Percentiles rank a stretch among this genome's conserved stretches.
Conservation (phyloP, 1,140 invertebrate genomes). For the Oedothorax gibbosus region DNA sequence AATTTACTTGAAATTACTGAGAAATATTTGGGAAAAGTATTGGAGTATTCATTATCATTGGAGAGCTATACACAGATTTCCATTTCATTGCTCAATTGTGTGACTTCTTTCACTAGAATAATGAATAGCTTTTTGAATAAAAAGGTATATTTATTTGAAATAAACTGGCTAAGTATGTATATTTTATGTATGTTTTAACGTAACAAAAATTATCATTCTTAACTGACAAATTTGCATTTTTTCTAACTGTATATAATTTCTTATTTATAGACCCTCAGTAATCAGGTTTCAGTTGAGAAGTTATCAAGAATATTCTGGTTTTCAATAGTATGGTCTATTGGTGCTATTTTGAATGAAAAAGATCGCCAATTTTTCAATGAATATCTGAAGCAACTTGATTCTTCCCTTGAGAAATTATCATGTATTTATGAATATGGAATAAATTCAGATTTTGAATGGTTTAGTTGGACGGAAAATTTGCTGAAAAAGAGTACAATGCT, state of each 20-base stretch:
- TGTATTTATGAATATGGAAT: constrained; percentile 89
- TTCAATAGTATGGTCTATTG: constrained; percentile 84
- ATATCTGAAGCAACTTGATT: constrained; percentile 84
- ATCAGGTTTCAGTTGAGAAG: background rate
- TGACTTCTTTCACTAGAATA: constrained; percentile 24
- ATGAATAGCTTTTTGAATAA: constrained; percentile 2
- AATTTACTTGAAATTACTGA: constrained; percentile 73
- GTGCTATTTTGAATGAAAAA: constrained; percentile 81
- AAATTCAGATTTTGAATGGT: constrained; percentile 77
- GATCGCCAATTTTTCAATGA: constrained; percentile 83
- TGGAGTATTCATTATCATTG: constrained; percentile 64
- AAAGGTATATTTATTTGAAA: constrained; percentile 9
- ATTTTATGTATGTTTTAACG: background rate
- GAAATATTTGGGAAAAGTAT: constrained; percentile 76
- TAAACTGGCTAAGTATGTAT: no score
- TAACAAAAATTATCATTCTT: background rate
- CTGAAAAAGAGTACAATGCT: constrained; percentile 72
- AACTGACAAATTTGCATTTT: background rate
- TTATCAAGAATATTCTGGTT: constrained; percentile 69
- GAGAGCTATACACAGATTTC: background rate
- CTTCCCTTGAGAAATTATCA: constrained; percentile 84
- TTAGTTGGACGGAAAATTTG: constrained; percentile 83
- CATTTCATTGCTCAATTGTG: background rate
- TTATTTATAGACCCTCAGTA: background rate
- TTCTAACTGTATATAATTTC: background rate